These are phyloP conservation scores for Thalassaphorura encarpata DNA, from an alignment of 1,140 invertebrate genomes.

Conservation along the genomic window DNA sequence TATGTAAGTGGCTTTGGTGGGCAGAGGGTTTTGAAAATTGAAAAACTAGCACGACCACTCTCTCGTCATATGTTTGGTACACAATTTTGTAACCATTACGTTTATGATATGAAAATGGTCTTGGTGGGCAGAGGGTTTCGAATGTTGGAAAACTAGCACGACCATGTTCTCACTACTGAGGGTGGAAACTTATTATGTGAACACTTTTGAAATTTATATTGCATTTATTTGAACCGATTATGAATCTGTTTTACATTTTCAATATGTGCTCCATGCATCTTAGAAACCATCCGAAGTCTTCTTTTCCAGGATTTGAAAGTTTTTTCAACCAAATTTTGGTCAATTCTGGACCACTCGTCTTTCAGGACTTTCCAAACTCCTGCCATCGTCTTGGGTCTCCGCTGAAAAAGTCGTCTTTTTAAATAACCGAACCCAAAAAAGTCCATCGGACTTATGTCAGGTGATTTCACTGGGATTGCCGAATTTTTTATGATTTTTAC, in stretches of 20 bases:
- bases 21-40: too few species aligned
- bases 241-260: background rate
- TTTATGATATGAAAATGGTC: too few species aligned
- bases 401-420: background rate
- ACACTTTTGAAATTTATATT: too few species aligned
- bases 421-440: conserved; percentile 5
- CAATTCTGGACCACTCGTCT: conserved; percentile 1
- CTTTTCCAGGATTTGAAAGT: background rate
- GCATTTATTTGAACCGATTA: background rate
- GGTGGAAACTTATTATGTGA: too few species aligned
- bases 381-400: background rate
- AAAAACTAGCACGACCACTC: too few species aligned
- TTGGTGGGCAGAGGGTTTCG: too few species aligned
- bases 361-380: conserved; percentile 5
- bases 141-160: too few species aligned
- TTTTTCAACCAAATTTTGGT: background rate
- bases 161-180: too few species aligned
- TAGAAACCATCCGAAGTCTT: background rate
- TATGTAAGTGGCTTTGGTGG: too few species aligned
- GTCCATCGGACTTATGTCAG: conserved; percentile 4
- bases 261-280: background rate
- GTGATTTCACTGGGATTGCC: conserved; percentile 7
- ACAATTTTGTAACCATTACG: too few species aligned
- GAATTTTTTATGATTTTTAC: background rate
- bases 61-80: too few species aligned